Base-by-base conservation (phyloP, 2,113 vertebrate genomes). In the Balaeniceps rex region DNA sequence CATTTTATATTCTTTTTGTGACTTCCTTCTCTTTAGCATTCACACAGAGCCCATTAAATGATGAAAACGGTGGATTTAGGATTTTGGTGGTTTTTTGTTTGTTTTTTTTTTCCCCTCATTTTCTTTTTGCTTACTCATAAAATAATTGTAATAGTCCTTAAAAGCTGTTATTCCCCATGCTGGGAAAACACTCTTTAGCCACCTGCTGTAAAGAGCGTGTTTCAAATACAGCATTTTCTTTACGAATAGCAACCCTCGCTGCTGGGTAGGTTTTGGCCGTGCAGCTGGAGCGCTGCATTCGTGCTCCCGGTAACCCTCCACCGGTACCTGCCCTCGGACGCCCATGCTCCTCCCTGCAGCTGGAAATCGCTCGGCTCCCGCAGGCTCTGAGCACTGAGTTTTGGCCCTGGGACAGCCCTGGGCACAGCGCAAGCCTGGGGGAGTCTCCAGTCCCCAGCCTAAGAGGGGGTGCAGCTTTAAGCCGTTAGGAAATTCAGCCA, bases 51-150 rank as follows among this genome's bases (percentile, higher is more conserved):
- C 58, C 46, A 24, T 38, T 46, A 17, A 34, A 33, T 24, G 49
- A 61, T 21, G 51, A 57, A 68, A 93, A 42, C 0, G 0, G 34
- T 1, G 0, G 16, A 19, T 58, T 82, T 58, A 46, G 34, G 63
- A 17, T 49, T 68, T 38, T 33, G 15, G n/a, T 36, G 31, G 9
- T 22, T 38, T 52, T 63, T 8, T 46, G 46, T 19, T 24, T 25
- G 7, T 29, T 38, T 19, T 31, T 1, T 2, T 18, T 36, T 26
- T 42, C 21, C 60, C 74, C 14, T 25, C 13, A 40, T 83, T 64
- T 69, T 80, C 66, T 87, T 86, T 64, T 75, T 94, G 76, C 72
- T 94, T 91, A 87, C 55, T 52, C 61, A 34, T 84, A 78, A 91
- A 96, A 86, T 93, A 82, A 82, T 81, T 49, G 24, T 34, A 61